Evolutionary conservation across 2,888 invertebrate species (phyloP), one percentile per base, ranked within the genome.

Genomic region (Nowickia ferox): DNA sequence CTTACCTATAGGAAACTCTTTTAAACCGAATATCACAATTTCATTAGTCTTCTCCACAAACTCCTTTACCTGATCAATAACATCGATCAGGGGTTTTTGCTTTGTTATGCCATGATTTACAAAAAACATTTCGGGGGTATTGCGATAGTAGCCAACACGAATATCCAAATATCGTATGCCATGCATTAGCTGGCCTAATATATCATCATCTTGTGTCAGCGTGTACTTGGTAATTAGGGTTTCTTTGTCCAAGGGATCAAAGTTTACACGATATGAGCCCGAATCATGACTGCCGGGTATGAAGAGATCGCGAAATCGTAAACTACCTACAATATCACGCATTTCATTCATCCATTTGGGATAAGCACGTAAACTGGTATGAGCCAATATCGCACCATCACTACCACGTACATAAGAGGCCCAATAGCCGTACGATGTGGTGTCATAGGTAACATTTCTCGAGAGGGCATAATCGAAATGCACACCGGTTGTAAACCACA

Each of bases 251-350:
- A 89, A 78, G 1, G 93, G 93, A 89, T 92, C 89, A 46, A 93
- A 93, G 76, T 91, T 89, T 5, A 89, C 88, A 2, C 92, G 91
- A 89, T 94, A 95, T 11, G 95, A 93, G 6, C 95, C 96, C 0
- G 96, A 95, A 90, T 96, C 95, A 89, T 96, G 96, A 0, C 96
- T 95, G 1, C 96, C 96, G 1, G 96, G 96, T 88, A 96, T 93
- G 86, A 96, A 94, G 6, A 96, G 89, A 81, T 94, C 93, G 13
- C 93, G 92, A 66, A 95, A 89, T 53, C 93, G 93, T 76, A 93
- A 89, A 42, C 92, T 90, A 1, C 93, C 94, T 15, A 95, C 89
- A 42, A 90, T 89, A 1, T 90, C 85, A 48, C 91, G 92, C 88
- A 93, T 90, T 10, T 94, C 93, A 51, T 92, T 91, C 95, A 95